Evolutionary conservation across 2,113 vertebrate genomes (phyloP).

Genomic region (Pluvianellus socialis): DNA sequence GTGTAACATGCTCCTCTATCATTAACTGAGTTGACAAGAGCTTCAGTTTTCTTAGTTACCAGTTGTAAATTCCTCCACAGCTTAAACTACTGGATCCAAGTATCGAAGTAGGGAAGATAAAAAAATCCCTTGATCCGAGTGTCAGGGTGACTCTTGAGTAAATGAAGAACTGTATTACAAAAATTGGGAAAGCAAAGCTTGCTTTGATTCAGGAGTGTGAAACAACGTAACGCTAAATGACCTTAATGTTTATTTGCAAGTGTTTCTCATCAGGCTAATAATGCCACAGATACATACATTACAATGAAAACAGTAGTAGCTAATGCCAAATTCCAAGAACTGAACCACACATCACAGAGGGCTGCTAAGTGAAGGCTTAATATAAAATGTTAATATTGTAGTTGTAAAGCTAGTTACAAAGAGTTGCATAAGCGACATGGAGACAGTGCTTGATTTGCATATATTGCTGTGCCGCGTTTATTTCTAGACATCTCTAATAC

Average conservation of each 20-base stretch:
- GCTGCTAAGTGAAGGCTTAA: background rate
- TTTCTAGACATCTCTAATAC: background rate
- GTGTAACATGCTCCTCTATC: background rate
- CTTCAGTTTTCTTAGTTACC: background rate
- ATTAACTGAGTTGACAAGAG: background rate
- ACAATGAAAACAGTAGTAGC: background rate
- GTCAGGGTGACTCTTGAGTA: background rate
- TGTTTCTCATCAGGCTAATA: background rate
- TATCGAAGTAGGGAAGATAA: accelerated
- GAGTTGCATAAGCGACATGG: background rate
- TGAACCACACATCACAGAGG: background rate
- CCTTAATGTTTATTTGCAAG: constrained; percentile 14
- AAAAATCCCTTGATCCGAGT: background rate
- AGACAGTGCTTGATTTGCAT: background rate
- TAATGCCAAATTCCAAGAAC: background rate
- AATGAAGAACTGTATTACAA: background rate
- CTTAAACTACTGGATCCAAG: background rate
- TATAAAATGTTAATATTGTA: background rate
- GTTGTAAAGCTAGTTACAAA: background rate
- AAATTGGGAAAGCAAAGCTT: background rate
- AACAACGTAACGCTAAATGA: background rate
- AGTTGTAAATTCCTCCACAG: background rate
- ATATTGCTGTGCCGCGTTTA: background rate
- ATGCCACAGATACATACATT: background rate
- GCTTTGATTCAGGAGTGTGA: background rate